phyloP scores from a whole-genome alignment of 2,797 vertebrate species.

The Pelodytes ibericus region DNA sequence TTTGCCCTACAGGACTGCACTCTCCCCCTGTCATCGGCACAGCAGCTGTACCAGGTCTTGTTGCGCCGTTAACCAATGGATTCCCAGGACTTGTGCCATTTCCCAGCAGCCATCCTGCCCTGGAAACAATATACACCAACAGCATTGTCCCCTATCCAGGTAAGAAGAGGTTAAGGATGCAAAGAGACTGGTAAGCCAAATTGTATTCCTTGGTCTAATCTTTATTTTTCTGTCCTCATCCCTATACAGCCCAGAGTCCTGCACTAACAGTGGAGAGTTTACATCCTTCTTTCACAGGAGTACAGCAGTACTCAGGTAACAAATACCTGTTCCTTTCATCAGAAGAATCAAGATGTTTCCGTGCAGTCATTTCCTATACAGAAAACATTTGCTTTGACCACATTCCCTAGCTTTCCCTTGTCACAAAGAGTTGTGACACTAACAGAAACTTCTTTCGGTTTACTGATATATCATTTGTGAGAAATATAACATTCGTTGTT shows the following conservation, averaged over 20 bases:
- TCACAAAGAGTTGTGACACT: no score
- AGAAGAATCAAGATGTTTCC: no score
- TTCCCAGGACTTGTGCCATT: conserved; percentile 93
- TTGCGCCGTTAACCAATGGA: conserved; percentile 92
- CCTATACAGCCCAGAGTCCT: conserved; percentile 85
- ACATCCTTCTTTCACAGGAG: conserved; percentile 93
- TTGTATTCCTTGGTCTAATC: neutral
- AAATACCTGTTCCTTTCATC: no score
- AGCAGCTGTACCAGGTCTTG: conserved; percentile 87
- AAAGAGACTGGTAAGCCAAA: no score
- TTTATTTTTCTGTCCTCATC: conserved; percentile 11
- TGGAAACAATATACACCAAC: conserved; percentile 94
- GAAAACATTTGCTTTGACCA: no score
- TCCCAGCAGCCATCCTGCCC: conserved; percentile 88
- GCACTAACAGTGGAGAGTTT: conserved; percentile 88
- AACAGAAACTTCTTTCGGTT: no score
- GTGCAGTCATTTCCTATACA: no score
- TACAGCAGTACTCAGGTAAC: conserved; percentile 96
- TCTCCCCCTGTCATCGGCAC: conserved; percentile 92
- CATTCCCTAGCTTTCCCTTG: no score
- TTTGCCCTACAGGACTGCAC: conserved; percentile 82
- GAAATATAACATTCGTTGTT: no score
- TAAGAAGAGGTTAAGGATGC: conserved; percentile 50
- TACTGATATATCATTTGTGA: no score
- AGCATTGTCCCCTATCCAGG: conserved; percentile 92